Base-by-base conservation (phyloP, 2,888 invertebrate genomes). In the Hoplodrina blanda region DNA sequence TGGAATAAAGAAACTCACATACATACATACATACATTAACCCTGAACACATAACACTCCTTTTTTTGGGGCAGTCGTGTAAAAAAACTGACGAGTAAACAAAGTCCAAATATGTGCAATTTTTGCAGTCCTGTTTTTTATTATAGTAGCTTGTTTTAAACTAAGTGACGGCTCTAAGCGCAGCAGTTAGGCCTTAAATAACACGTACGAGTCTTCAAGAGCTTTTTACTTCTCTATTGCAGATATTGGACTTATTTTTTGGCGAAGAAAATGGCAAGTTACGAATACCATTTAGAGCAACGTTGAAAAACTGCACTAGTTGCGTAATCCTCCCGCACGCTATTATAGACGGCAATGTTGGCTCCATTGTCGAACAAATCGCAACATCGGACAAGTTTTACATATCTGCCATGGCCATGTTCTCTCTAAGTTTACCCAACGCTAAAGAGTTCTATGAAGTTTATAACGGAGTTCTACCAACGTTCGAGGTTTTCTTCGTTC, bases 391-490 rank as follows among this genome's bases (percentile, higher is more conserved):
- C 61, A 97, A 97, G 20, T 99, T 98, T 88, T 96, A 96, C 73
- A 97, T 99, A 70, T 97, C 97, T 0, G 98, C 98, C 0, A 96
- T 99, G 86, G 97, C 98, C 88, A 97, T 98, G 97, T 97, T 98
- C 88, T 95, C 97, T 66, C 94, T 99, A 85, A 98, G 97, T 83
- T 96, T 97, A 56, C 95, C 97, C 0, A 98, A 98, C 90, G 98
- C 98, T 25, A 97, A 98, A 91, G 99, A 99, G 91, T 99, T 99
- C 95, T 97, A 97, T 85, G 99, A 99, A 96, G 97, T 99, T 25
- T 99, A 99, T 91, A 98, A 98, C 90, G 98, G 98, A 1, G 98
- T 98, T 63, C 92, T 98, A 37, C 97, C 97, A 2, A 98, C 98
- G 87, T 98, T 97, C 88, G 96, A 97, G 89, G 97, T 97, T 53